Conservation (phyloP, 2,113 vertebrate species). For the Malurus alboscapulatus region DNA sequence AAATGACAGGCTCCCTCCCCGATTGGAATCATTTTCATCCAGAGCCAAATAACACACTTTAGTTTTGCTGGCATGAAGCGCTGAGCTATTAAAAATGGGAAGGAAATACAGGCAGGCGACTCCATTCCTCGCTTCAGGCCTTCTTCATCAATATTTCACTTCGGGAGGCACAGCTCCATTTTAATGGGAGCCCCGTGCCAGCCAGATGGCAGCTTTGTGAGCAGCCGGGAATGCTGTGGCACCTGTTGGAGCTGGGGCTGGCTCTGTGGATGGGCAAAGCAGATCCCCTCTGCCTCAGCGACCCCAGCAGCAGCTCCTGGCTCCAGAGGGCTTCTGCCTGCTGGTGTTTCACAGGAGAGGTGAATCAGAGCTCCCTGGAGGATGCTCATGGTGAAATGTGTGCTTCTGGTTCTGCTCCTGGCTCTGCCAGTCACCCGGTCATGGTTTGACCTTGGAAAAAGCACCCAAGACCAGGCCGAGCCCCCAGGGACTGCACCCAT, state of each 20-base stretch:
- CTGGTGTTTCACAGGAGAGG: background rate
- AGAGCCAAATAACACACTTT: slow-evolving; percentile 31
- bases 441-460: background rate
- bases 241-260: background rate
- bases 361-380: background rate
- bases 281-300: background rate
- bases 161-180: background rate
- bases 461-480: background rate
- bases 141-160: slow-evolving; percentile 63
- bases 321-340: background rate
- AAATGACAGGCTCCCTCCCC: slow-evolving; percentile 50
- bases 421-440: background rate
- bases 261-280: background rate
- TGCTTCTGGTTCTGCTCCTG: background rate
- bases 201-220: background rate
- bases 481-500: background rate
- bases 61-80: slow-evolving; percentile 13
- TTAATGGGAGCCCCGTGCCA: background rate
- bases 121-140: slow-evolving; percentile 36
- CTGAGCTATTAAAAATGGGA: slow-evolving; percentile 49
- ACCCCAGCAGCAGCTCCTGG: fast-evolving
- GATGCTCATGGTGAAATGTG: background rate
- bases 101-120: slow-evolving; percentile 27
- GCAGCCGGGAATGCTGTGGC: fast-evolving
- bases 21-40: slow-evolving; percentile 31